phyloP scores from a whole-genome alignment of 2,113 vertebrate species.

The Sprattus sprattus region DNA sequence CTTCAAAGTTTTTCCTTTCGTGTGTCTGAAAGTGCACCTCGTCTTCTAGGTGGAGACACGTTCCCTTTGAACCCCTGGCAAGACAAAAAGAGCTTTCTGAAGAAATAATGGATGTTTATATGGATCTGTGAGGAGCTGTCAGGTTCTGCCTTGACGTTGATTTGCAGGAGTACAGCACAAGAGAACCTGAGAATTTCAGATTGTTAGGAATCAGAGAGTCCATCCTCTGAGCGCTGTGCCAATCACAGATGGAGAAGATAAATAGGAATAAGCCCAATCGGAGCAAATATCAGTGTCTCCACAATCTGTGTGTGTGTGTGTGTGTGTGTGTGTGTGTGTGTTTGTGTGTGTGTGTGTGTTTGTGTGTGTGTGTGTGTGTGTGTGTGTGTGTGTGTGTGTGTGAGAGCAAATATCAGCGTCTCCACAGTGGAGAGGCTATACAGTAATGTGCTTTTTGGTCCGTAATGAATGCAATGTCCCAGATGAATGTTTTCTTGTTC shows the following conservation, averaged over 20 bases:
- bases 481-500: slow-evolving; percentile 45
- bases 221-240: slow-evolving; percentile 61
- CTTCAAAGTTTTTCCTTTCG: slow-evolving; percentile 55
- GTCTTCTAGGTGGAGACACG: slow-evolving; percentile 47
- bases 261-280: slow-evolving; percentile 64
- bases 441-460: slow-evolving; percentile 66
- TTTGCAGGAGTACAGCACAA: slow-evolving; percentile 68
- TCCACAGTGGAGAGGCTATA: slow-evolving; percentile 61
- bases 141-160: slow-evolving; percentile 70
- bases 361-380: no score
- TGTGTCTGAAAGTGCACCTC: slow-evolving; percentile 46
- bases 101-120: slow-evolving; percentile 74
- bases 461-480: slow-evolving; percentile 64
- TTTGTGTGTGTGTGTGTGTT: no score
- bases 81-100: slow-evolving; percentile 71
- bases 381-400: no score
- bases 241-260: slow-evolving; percentile 51
- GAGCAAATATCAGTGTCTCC: slow-evolving; percentile 58
- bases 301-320: no score
- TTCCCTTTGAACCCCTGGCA: slow-evolving; percentile 58
- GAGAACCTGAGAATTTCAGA: slow-evolving; percentile 61
- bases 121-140: slow-evolving; percentile 67
- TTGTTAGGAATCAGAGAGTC: slow-evolving; percentile 73
- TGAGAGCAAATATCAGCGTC: no score
- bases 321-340: no score